Conservation (phyloP, 1,140 invertebrate genomes). For the Lordiphosa collinella region DNA sequence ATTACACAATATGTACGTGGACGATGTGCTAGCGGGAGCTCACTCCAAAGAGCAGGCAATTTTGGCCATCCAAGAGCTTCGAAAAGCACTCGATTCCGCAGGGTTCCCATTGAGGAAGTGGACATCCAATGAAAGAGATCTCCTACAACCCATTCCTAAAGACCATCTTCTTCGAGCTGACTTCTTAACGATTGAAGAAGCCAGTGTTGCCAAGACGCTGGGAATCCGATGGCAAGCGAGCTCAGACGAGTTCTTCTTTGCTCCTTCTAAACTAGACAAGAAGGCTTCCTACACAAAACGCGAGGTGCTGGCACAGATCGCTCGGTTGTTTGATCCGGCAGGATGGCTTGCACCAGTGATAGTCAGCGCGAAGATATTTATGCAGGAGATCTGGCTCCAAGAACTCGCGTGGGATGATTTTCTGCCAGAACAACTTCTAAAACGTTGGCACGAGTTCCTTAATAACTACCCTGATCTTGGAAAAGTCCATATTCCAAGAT, state of each 20-base stretch:
- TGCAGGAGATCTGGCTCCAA: no score
- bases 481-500: constrained; percentile 20
- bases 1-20: neutral
- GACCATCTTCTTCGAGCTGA: no score
- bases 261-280: no score
- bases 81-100: no score
- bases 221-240: constrained; percentile 29
- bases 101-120: no score
- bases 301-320: neutral
- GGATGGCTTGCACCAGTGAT: constrained; percentile 70
- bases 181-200: neutral
- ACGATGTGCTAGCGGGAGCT: neutral
- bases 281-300: no score
- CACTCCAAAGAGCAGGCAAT: no score
- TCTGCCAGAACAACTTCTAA: constrained; percentile 19
- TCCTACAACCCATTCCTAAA: no score
- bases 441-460: constrained; percentile 25
- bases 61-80: no score
- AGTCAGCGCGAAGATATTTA: no score
- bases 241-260: constrained; percentile 31
- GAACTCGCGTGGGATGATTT: neutral
- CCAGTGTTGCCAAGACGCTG: neutral
- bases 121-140: no score
- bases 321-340: constrained; percentile 74
- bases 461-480: neutral